These are phyloP conservation scores for Diorhabda sublineata DNA, from an alignment of 1,140 invertebrate species.

Conservation along the genomic window DNA sequence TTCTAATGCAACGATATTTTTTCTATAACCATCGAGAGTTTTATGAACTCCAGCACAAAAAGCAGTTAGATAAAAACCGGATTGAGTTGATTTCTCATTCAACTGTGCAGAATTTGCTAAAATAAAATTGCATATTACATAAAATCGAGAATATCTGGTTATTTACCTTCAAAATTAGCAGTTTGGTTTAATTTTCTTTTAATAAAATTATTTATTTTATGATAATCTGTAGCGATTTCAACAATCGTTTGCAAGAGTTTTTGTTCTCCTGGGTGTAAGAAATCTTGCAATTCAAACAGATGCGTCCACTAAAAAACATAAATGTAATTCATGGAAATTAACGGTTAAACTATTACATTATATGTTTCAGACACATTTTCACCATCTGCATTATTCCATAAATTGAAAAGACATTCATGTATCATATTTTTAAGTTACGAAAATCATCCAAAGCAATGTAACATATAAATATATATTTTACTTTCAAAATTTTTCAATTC, in stretches of 20 bases:
- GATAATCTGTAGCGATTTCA: constrained; percentile 38
- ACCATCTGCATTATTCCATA: constrained; percentile 37
- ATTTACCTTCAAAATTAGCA: constrained; percentile 19
- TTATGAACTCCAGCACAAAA: constrained; percentile 58
- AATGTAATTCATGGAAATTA: constrained; percentile 10
- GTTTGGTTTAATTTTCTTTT: constrained; percentile 30
- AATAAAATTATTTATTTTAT: constrained; percentile 40
- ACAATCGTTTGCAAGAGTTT: constrained; percentile 38
- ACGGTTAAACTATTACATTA: constrained; percentile 21
- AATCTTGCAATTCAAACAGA: constrained; percentile 41
- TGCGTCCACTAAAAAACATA: constrained; percentile 28
- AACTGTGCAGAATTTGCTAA: neutral
- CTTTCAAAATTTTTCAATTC: no score
- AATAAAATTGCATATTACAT: neutral
- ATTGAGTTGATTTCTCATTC: constrained; percentile 12
- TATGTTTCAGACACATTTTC: constrained; percentile 18
- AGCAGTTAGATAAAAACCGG: constrained; percentile 57
- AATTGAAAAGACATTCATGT: constrained; percentile 39
- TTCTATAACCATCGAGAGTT: constrained; percentile 55
- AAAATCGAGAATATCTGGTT: neutral
- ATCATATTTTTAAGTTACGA: constrained; percentile 30
- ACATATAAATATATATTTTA: no score
- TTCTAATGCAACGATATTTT: constrained; percentile 55
- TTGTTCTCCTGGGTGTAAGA: constrained; percentile 44
- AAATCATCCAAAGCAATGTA: no score